Conservation (phyloP, 2,888 invertebrate genomes). For the Ornithoptera priamus region DNA sequence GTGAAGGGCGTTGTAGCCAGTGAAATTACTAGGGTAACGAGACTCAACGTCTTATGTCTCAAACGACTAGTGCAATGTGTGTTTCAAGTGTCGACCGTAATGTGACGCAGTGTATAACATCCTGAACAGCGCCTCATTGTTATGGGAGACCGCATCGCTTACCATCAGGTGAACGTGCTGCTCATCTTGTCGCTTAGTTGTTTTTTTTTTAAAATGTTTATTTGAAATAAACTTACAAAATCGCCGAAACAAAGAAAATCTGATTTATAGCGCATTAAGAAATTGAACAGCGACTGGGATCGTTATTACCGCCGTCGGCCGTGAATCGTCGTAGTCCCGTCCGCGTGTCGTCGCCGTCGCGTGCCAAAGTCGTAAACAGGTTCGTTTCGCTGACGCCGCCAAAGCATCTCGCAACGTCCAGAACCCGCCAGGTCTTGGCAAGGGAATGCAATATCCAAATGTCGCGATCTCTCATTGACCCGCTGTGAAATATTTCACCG, state of each 20-base stretch:
- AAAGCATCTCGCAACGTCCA: slow-evolving; percentile 17
- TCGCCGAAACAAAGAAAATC: not conserved
- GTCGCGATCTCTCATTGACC: slow-evolving; percentile 17
- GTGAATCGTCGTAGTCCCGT: slow-evolving; percentile 11
- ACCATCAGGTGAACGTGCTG: no score
- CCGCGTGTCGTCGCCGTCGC: slow-evolving; percentile 18
- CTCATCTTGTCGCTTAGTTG: no score
- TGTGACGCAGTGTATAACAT: no score
- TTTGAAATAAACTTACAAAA: no score
- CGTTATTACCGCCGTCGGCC: slow-evolving; percentile 12
- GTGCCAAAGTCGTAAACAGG: slow-evolving; percentile 27
- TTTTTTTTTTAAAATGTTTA: no score
- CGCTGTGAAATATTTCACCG: slow-evolving; percentile 14
- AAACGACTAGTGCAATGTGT: no score
- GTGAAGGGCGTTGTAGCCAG: no score
- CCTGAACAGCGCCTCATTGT: no score
- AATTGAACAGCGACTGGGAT: slow-evolving; percentile 19
- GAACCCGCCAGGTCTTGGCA: slow-evolving; percentile 17
- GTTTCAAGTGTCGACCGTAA: no score
- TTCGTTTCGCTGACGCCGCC: slow-evolving; percentile 20
- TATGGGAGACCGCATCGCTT: no score
- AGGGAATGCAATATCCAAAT: slow-evolving; percentile 24
- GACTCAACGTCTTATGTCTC: no score
- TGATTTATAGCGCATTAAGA: slow-evolving; percentile 19
- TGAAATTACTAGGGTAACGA: no score